Conservation (phyloP, 2,797 vertebrate species). For the Scarus forsteni region DNA sequence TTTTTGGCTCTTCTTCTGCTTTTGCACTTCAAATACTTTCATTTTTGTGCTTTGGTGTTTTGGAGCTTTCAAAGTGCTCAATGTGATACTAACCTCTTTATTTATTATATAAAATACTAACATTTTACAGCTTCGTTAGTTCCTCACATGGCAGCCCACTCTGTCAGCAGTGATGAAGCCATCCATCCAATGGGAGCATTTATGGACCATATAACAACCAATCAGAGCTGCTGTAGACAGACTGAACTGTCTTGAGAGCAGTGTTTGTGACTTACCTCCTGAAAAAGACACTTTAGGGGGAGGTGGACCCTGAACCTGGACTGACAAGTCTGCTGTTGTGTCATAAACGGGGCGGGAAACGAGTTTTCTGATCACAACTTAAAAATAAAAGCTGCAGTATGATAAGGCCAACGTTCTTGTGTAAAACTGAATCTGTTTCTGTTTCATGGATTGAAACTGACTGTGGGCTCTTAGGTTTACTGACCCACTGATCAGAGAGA, state of each 20-base stretch:
- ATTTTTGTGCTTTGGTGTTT: not conserved
- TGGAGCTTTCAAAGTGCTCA: not conserved
- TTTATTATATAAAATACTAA: not conserved
- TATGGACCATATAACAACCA: not conserved
- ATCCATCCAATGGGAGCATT: not conserved
- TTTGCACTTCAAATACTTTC: conserved; percentile 2
- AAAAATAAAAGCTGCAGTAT: no score
- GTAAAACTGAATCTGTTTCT: no score
- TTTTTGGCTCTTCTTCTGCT: not conserved
- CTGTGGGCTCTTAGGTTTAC: no score
- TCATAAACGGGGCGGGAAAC: not conserved
- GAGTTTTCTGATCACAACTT: not conserved
- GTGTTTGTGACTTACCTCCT: not conserved
- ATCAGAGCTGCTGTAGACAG: not conserved
- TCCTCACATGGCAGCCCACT: not conserved
- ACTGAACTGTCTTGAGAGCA: not conserved
- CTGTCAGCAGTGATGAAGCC: not conserved
- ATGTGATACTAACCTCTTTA: not conserved
- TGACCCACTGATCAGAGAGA: no score
- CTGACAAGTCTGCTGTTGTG: not conserved
- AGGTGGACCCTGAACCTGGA: not conserved
- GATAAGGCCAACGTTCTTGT: no score
- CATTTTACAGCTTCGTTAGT: not conserved
- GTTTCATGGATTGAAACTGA: no score
- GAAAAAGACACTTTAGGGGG: no score